phyloP scores from a whole-genome alignment of 2,797 vertebrate species.

The Orientallactaga sibirica region DNA sequence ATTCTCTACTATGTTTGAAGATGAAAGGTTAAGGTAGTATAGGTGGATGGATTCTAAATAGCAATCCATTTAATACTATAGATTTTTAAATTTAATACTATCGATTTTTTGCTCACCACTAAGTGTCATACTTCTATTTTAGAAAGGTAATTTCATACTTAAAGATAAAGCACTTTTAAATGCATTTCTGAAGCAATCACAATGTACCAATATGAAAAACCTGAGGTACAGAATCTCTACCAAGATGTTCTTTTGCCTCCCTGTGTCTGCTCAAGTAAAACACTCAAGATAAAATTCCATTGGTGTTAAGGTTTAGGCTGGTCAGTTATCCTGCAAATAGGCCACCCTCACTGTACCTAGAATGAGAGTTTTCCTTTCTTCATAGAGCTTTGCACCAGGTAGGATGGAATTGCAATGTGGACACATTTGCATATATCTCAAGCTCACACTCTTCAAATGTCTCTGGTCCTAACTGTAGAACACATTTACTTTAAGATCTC shows the following conservation, averaged over 20 bases:
- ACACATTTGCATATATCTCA: conserved; percentile 3
- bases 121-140: neutral
- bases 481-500: neutral
- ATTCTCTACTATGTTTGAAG: neutral
- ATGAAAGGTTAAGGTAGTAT: neutral
- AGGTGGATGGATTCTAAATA: neutral
- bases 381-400: neutral
- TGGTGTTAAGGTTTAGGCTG: neutral
- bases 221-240: neutral
- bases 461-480: conserved; percentile 21
- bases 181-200: conserved; percentile 14
- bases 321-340: neutral
- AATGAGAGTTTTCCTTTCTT: neutral
- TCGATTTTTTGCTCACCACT: neutral
- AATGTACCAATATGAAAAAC: neutral
- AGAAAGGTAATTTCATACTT: neutral
- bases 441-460: neutral
- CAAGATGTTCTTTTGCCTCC: conserved; percentile 17
- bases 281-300: conserved; percentile 23
- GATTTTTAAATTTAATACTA: neutral
- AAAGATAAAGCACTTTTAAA: neutral
- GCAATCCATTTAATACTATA: neutral
- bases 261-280: conserved; percentile 35
- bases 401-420: neutral
- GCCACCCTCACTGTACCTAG: neutral